Base-by-base conservation (phyloP, 1,140 invertebrate genomes). In the Drosophila jambulina region DNA sequence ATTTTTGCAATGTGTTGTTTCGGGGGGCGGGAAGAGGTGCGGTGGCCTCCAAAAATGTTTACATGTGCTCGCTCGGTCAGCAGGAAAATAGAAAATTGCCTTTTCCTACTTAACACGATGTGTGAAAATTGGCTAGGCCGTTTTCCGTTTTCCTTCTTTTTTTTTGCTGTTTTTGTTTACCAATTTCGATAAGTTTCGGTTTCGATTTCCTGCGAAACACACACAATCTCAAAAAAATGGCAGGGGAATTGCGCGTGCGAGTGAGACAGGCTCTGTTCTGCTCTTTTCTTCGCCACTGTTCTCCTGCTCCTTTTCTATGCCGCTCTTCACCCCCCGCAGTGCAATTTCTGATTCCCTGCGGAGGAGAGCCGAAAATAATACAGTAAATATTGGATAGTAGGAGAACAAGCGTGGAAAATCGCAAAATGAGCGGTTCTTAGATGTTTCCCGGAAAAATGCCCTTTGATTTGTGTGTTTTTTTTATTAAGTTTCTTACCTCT, bases 121-220 rank as follows among this genome's bases (percentile, higher is more conserved):
- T 77, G 84, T 88, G 83, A 88, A 84, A 83, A 88, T 84, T 88
- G 81, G 80, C 83, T 74, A 85, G 80, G 80, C 48, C 27, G 60
- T 49, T 65, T 19, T 56, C 54, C 48, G 32, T 58, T 40, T 49
- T 65, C 61, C 82, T 86, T 69, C 19, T 32, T 27, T 42, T 46
- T 45, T 59, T 32, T 49, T 32, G 43, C 40, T 60, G 32, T 56
- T 62, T 67, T 86, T 86, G 82, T 85, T 86, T 86, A 85, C 82
- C 59, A 83, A 70, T 84, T 85, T 80, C 82, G 78, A 84, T 85
- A 78, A 78, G 77, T 78, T 84, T 78, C 54, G 51, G 69, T 81
- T 82, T 83, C 61, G 80, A 67, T 80, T 88, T 88, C 80, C 84
- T 88, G 77, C 77, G 77, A 80, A 80, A 72, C 71, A 62, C 54